These are phyloP conservation scores for Gila robusta DNA, from an alignment of 2,797 vertebrate species.

Conservation along the genomic window DNA sequence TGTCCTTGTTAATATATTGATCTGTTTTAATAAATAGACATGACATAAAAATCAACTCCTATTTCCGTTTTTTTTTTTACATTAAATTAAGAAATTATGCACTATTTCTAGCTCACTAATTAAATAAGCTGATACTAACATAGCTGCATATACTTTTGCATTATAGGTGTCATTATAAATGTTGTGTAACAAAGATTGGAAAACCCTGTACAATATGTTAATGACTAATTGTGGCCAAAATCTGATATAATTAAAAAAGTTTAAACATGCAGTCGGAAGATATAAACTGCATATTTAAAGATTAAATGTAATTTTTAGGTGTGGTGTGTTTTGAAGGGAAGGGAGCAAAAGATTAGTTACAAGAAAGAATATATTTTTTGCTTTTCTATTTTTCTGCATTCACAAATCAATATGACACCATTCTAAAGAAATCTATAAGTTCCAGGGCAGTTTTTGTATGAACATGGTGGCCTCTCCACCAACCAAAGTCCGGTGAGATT, in stretches of 20 bases:
- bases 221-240: neutral
- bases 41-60: neutral
- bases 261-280: neutral
- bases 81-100: neutral
- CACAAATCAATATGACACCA: neutral
- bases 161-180: neutral
- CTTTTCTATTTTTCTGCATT: neutral
- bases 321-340: neutral
- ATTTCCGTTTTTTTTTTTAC: neutral
- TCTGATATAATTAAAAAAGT: no score
- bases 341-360: neutral
- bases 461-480: constrained; percentile 4
- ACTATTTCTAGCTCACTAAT: neutral
- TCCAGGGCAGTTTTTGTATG: neutral
- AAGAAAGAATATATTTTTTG: no score
- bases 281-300: constrained; percentile 1
- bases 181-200: neutral
- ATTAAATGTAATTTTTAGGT: neutral
- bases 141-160: neutral
- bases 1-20: constrained; percentile 10
- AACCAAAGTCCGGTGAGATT: constrained; percentile 30
- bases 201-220: neutral
- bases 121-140: neutral
- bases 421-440: neutral
- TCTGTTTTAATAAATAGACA: neutral